These are phyloP conservation scores for Nymphalis polychloros DNA, from an alignment of 2,888 invertebrate genomes.

Conservation along the genomic window DNA sequence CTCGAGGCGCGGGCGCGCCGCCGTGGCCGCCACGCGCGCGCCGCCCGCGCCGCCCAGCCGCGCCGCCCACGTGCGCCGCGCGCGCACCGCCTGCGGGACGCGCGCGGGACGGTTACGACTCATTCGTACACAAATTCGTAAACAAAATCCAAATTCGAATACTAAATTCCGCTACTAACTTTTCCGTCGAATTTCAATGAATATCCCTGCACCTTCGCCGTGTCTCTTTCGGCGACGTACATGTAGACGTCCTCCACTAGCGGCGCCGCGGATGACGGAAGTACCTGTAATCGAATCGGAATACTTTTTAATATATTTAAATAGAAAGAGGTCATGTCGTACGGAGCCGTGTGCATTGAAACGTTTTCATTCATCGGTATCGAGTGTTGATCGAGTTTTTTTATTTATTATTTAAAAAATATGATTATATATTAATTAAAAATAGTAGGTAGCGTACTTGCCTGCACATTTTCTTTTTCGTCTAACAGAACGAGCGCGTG, in stretches of 20 bases:
- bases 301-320: not conserved
- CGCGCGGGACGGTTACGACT: not conserved
- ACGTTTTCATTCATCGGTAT: no score
- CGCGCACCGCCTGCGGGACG: slow-evolving; percentile 63
- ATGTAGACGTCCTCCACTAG: slow-evolving; percentile 75
- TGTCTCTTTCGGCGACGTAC: slow-evolving; percentile 72
- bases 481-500: slow-evolving; percentile 89
- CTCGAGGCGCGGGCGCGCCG: slow-evolving; percentile 85
- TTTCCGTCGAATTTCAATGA: slow-evolving; percentile 66
- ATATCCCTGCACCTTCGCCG: slow-evolving; percentile 69
- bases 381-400: no score
- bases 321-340: no score
- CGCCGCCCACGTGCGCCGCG: slow-evolving; percentile 87
- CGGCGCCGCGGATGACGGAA: slow-evolving; percentile 83
- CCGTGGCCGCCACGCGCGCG: slow-evolving; percentile 84
- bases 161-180: slow-evolving; percentile 48
- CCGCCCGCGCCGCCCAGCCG: slow-evolving; percentile 82
- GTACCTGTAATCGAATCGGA: slow-evolving; percentile 72
- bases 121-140: no score
- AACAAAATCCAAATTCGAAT: not conserved
- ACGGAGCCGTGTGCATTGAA: no score
- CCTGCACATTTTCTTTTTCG: slow-evolving; percentile 83
- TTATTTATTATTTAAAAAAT: no score
- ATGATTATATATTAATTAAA: no score
- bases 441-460: slow-evolving; percentile 47